Base-by-base conservation (phyloP, 30 jellyfish, hydroid and myxozoan genomes). In the Hydractinia echinata region DNA sequence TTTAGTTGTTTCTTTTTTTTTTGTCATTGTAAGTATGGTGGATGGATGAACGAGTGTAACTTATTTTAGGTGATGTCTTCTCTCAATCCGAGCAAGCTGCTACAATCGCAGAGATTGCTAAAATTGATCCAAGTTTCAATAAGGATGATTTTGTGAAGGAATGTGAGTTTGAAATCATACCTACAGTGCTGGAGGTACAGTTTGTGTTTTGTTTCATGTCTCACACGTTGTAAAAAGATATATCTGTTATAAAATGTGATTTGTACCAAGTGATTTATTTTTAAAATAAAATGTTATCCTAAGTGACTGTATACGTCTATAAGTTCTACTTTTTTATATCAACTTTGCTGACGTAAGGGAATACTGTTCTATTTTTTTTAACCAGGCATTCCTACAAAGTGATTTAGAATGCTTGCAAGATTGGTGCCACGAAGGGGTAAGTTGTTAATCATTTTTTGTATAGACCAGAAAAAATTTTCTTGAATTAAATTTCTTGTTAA, bases 371-470 rank as follows among this genome's bases (percentile, higher is more conserved):
- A 53, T 11, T 74, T 19, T 76, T 54, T 80, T 68, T 15, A 67
- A 81, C 11, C 19, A 90, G 97, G 97, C 97, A 39, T 90, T 73
- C 61, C 66, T 90, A 13, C 89, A 96, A 69, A 93, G 96, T 9
- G 97, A 90, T 82, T 61, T 90, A 60, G 97, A 90, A n/a, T 76
- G 83, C 14, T 83, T 90, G 19, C 95, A 86, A 81, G 97, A 90
- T 83, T 90, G 97, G 97, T 90, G 97, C 76, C 97, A 90, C 78
- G 97, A 90, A 82, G 97, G 93, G 50, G 97, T 90, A 68, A 72
- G 95, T 50, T 71, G n/a, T 71, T 71, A 6, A 7, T 20, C 8
- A 15, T 71, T 15, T 67, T 20, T 21, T 30, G 44, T 30, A 30
- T 30, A 30, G 44, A 30, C 2, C 44, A 30, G 44, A 30, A 2